Evolutionary conservation across 2,888 invertebrate species (phyloP).

Genomic region (Buathra laborator): DNA sequence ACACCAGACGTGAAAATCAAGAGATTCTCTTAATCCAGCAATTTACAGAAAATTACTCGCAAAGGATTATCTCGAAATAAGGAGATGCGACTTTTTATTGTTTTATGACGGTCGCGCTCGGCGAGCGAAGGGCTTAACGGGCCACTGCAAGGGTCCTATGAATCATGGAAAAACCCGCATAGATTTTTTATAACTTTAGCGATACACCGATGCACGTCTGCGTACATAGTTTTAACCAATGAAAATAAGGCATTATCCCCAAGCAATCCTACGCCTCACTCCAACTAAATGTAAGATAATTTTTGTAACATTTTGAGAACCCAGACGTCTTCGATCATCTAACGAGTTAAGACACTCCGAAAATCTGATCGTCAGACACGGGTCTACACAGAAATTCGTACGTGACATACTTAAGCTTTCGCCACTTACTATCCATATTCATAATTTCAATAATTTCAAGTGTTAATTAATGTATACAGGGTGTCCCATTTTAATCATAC

Average conservation of each 20-base stretch:
- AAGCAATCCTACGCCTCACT: neutral
- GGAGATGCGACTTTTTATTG: neutral
- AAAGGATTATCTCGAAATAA: neutral
- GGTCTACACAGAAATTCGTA: neutral
- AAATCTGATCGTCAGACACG: neutral
- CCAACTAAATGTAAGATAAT: neutral
- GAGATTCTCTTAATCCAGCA: neutral
- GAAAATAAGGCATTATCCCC: neutral
- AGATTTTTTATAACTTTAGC: neutral
- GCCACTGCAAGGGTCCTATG: neutral
- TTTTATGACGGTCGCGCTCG: neutral
- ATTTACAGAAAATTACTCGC: neutral
- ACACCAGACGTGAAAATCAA: neutral
- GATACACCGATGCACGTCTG: neutral
- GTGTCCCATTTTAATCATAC: too few species aligned
- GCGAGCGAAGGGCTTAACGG: neutral
- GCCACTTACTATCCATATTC: neutral
- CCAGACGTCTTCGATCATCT: neutral
- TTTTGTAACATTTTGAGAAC: neutral
- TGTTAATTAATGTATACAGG: neutral
- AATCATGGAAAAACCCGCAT: neutral
- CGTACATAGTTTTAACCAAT: neutral
- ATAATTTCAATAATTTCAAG: neutral
- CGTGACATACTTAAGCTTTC: neutral
- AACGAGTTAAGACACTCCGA: neutral